Evolutionary conservation across 1,140 invertebrate genomes (phyloP).

Genomic region (Babylonia areolata): DNA sequence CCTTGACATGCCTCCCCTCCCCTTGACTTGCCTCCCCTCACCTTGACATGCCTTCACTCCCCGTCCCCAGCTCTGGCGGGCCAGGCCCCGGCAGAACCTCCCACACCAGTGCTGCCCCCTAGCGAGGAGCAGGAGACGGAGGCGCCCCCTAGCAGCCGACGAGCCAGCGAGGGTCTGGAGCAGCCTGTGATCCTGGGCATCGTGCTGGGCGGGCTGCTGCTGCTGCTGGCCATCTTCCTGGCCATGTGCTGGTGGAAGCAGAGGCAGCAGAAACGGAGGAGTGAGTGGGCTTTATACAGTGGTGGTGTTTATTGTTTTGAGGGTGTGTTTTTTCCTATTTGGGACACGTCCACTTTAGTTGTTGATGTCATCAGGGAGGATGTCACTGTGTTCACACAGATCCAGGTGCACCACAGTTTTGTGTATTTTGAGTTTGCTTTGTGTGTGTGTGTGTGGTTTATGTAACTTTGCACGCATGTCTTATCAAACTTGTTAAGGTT

Average conservation of each 20-base stretch:
- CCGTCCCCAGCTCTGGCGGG: conserved; percentile 15
- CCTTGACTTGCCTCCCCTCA: no score
- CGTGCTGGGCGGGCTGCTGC: conserved; percentile 72
- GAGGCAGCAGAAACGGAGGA: conserved; percentile 64
- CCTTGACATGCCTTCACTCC: no score
- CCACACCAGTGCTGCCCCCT: neutral
- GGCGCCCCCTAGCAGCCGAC: neutral
- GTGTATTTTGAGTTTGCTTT: neutral
- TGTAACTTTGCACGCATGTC: no score
- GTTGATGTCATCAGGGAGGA: neutral
- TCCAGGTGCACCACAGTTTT: neutral
- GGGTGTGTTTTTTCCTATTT: no score
- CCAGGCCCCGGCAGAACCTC: neutral
- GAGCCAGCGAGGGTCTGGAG: conserved; percentile 38
- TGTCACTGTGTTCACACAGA: neutral
- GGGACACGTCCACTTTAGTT: no score
- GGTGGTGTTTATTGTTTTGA: no score
- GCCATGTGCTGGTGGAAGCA: conserved; percentile 75
- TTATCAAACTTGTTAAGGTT: no score
- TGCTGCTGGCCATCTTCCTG: conserved; percentile 73
- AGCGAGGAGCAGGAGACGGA: neutral
- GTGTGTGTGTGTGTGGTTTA: no score
- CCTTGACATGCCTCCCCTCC: no score
- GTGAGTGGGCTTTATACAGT: conserved; percentile 38
- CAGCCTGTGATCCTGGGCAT: conserved; percentile 70